Conservation (phyloP, 2,113 vertebrate genomes). For the Tinamus guttatus region DNA sequence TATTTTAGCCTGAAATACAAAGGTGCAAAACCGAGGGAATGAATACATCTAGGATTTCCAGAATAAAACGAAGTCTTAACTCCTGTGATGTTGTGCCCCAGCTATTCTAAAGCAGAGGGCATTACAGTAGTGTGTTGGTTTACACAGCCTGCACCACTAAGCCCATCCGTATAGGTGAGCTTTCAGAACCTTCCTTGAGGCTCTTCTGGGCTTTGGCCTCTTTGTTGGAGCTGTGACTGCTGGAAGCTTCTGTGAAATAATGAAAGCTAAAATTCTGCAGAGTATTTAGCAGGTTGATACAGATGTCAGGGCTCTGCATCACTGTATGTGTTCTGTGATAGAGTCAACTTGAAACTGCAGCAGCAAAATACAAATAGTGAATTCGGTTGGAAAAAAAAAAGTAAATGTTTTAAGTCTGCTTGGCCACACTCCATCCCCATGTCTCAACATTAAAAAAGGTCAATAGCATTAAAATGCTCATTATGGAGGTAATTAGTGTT, state of each 20-base stretch:
- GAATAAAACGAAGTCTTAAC: not conserved
- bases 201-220: not conserved
- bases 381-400: not conserved
- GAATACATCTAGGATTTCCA: not conserved
- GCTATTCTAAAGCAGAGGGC: not conserved
- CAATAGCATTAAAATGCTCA: not conserved
- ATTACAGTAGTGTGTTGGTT: not conserved
- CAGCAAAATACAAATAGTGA: not conserved
- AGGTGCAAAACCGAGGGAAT: not conserved
- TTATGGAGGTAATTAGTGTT: not conserved
- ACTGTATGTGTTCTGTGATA: rapidly evolving
- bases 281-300: not conserved
- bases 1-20: not conserved
- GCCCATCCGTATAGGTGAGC: rapidly evolving
- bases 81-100: not conserved
- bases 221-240: not conserved
- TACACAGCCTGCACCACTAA: not conserved
- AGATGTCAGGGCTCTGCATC: not conserved
- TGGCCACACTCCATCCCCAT: not conserved
- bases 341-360: not conserved
- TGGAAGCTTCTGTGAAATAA: not conserved
- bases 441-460: not conserved
- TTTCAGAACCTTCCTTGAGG: not conserved
- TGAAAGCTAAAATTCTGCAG: not conserved
- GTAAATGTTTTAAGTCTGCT: not conserved